A percentile compares a stretch with the other conserved stretches of the same genome.
Conservation (phyloP, 1,140 invertebrate species). For the Bombus confusus region DNA sequence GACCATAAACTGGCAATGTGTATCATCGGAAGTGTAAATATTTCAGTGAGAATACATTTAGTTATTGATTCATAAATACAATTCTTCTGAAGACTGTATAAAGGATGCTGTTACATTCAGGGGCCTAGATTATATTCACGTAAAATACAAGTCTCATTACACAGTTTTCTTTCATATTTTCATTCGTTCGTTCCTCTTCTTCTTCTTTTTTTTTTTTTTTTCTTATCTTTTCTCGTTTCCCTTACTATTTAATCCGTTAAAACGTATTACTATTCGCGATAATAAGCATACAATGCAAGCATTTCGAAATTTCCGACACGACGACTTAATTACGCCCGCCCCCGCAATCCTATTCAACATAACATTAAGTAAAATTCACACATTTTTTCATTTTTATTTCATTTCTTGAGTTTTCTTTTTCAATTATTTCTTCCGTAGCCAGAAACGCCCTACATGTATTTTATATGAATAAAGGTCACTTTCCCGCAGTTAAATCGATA, state of each 20-base stretch:
- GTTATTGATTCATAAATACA: conserved; percentile 33
- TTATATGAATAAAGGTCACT: conserved; percentile 79
- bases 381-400: conserved; percentile 27
- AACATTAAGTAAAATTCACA: conserved; percentile 66
- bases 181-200: background rate
- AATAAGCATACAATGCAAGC: conserved; percentile 57
- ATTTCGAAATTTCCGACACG: conserved; percentile 69
- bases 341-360: conserved; percentile 65
- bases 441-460: conserved; percentile 72
- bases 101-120: conserved; percentile 40
- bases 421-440: conserved; percentile 54
- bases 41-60: conserved; percentile 37
- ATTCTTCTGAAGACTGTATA: conserved; percentile 16
- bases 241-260: conserved; percentile 8
- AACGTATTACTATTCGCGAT: conserved; percentile 41
- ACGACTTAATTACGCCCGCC: conserved; percentile 62
- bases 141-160: conserved; percentile 16
- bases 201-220: background rate
- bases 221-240: background rate
- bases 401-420: conserved; percentile 24
- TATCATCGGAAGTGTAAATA: conserved; percentile 44
- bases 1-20: conserved; percentile 46
- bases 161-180: conserved; percentile 9
- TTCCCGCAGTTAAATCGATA: conserved; percentile 78
- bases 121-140: conserved; percentile 35